Conservation (phyloP, 2,113 vertebrate species). For the Recurvirostra avosetta region DNA sequence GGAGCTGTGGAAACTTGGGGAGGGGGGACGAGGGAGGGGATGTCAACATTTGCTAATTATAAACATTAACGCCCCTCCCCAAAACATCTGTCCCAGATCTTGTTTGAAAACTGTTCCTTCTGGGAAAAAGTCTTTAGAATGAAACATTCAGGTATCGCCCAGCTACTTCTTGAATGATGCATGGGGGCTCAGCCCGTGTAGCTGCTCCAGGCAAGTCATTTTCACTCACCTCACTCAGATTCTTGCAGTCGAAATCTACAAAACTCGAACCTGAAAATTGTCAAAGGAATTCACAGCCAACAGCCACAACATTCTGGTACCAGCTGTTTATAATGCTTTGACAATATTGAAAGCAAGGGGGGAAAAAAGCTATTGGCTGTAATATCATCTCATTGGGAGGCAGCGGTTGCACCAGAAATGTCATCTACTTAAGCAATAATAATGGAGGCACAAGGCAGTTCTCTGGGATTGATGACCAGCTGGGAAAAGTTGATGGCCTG, state of each 20-base stretch:
- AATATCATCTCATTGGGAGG: conserved; percentile 14
- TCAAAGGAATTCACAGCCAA: conserved; percentile 35
- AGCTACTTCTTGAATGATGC: not conserved
- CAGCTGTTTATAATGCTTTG: conserved; percentile 43
- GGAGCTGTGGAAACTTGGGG: not conserved
- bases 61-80: not conserved
- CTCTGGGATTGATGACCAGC: conserved; percentile 68
- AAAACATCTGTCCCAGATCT: not conserved
- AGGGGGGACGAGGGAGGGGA: not conserved
- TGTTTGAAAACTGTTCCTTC: not conserved
- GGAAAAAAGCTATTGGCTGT: not conserved
- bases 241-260: not conserved
- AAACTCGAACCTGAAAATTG: not conserved
- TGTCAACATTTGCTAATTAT: not conserved
- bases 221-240: not conserved
- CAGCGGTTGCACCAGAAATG: conserved; percentile 17
- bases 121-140: not conserved
- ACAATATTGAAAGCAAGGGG: not conserved
- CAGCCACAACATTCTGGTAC: conserved; percentile 8
- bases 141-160: not conserved
- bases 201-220: not conserved
- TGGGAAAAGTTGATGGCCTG: conserved; percentile 70
- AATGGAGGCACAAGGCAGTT: conserved; percentile 51
- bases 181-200: not conserved
- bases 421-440: conserved; percentile 52